Evolutionary conservation across 2,797 vertebrate genomes (phyloP), one percentile per base, ranked within the genome.

Genomic region (Typhlichthys subterraneus): DNA sequence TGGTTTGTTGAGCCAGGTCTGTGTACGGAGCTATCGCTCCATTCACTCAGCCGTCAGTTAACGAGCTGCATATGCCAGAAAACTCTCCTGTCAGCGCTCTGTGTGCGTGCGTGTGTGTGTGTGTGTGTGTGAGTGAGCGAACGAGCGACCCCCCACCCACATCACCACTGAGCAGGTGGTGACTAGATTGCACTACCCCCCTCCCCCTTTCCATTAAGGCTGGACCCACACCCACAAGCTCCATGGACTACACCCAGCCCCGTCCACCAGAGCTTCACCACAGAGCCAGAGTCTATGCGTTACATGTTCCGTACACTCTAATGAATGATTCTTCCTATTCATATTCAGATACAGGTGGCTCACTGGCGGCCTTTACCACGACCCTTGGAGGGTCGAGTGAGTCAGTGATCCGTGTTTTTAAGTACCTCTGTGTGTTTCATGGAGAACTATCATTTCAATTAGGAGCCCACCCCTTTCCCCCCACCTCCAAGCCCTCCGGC

Each of bases 131-230:
- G 42, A 53, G 29, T n/a, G 57, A 19, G 53, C 2, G 46, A 67
- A 53, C 45, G 67, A 63, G 42, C 5, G 50, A 75, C 48, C 53
- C 59, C 46, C 65, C 59, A 49, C 64, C 68, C 52, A 49, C 48
- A 23, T 52, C 54, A 69, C 63, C 38, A 15, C 55, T 29, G 76
- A 86, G 75, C 82, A 87, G 84, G 80, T 86, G 84, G 81, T 75
- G 80, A 83, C 59, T 87, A 87, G 85, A 87, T 82, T 88, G 80
- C 70, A 72, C 3, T 50, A 12, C 77, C 70, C 62, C 70, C 64
- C 0, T 60, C 70, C 59, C 60, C 58, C 62, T 46, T 54, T 56
- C 57, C 64, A 38, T 50, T 57, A 55, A 61, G 75, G 73, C 70
- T 55, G 56, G 67, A 45, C 69, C 60, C 75, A 29, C 45, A 48